A percentile compares a stretch with the other conserved stretches of the same genome.
These are phyloP conservation scores for Glaucomys volans DNA, from an alignment of 2,113 vertebrate species.

Conservation along the genomic window DNA sequence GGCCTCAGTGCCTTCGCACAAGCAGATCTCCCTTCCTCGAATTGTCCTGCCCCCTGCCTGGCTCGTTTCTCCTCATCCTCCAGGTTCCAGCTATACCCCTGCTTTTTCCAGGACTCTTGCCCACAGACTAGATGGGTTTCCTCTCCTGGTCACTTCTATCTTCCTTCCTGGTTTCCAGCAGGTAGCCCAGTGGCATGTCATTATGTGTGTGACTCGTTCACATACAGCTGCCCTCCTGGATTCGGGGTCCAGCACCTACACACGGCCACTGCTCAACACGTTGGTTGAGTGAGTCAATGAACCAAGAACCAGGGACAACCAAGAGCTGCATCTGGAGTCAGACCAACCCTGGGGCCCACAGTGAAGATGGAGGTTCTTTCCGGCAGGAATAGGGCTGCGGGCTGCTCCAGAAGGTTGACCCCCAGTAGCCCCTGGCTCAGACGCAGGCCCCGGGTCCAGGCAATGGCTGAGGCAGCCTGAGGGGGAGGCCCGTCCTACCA, in stretches of 20 bases:
- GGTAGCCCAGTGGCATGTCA: fast-evolving
- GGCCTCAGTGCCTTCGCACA: background rate
- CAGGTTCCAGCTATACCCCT: background rate
- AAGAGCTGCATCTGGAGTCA: background rate
- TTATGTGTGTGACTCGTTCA: background rate
- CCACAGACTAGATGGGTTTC: too few species aligned
- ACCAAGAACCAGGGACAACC: background rate
- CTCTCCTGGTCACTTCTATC: background rate
- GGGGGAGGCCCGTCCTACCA: fast-evolving
- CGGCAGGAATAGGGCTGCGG: background rate
- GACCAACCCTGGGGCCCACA: background rate
- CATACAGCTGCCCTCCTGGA: fast-evolving
- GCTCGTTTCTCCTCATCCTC: background rate
- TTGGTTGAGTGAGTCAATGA: background rate
- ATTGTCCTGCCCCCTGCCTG: background rate
- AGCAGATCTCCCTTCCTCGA: background rate
- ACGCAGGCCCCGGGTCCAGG: too few species aligned
- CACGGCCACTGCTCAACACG: background rate
- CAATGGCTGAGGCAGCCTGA: too few species aligned
- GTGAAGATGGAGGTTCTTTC: background rate
- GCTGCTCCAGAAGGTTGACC: background rate
- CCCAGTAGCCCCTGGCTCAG: background rate
- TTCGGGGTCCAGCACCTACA: background rate
- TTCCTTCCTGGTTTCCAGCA: background rate
- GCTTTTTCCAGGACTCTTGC: background rate